A percentile compares a stretch with the other conserved stretches of the same genome.
These are phyloP conservation scores for Temnothorax longispinosus DNA, from an alignment of 1,140 invertebrate species.

Conservation along the genomic window DNA sequence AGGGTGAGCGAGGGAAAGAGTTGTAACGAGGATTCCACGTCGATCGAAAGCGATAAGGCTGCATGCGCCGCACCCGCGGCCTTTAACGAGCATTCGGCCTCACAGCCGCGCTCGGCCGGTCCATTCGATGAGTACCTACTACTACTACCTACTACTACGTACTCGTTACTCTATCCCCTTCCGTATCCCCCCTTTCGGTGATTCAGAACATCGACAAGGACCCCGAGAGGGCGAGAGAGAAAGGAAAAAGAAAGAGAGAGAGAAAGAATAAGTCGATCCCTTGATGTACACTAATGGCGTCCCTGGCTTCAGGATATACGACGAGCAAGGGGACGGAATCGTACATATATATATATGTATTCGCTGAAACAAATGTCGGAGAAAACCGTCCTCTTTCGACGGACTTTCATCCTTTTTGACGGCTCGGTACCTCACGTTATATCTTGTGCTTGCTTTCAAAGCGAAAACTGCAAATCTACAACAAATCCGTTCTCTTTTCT, in stretches of 20 bases:
- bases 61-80: constrained; percentile 16
- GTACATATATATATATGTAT: constrained; percentile 48
- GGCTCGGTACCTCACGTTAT: constrained; percentile 5
- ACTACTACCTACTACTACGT: constrained; percentile 27
- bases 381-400: constrained; percentile 45
- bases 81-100: constrained; percentile 60
- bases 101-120: constrained; percentile 2
- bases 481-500: constrained; percentile 6
- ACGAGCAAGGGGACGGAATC: constrained; percentile 36
- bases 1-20: neutral
- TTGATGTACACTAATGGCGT: constrained; percentile 59
- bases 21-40: constrained; percentile 60
- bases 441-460: constrained; percentile 28
- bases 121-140: constrained; percentile 45
- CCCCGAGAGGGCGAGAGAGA: neutral
- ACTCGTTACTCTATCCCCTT: constrained; percentile 30
- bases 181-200: constrained; percentile 6
- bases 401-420: constrained; percentile 44
- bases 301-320: constrained; percentile 38
- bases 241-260: neutral
- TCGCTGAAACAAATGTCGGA: constrained; percentile 47
- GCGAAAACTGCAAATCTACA: constrained; percentile 2
- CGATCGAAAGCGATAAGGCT: constrained; percentile 66
- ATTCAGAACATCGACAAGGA: constrained; percentile 35
- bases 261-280: constrained; percentile 42